Evolutionary conservation across 2,797 vertebrate species (phyloP).

Genomic region (Sorex maritimensis): DNA sequence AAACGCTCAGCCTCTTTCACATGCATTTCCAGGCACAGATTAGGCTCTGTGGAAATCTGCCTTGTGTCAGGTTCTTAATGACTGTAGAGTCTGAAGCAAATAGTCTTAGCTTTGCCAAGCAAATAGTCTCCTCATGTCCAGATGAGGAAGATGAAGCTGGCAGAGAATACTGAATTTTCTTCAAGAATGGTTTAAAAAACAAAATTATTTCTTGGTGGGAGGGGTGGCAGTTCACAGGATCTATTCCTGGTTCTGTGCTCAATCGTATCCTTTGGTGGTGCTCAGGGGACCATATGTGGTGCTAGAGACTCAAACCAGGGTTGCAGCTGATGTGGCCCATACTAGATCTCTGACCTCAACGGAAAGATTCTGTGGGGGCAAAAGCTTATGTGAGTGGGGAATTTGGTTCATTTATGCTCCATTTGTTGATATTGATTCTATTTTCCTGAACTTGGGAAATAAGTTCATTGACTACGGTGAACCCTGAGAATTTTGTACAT

Average conservation of each 20-base stretch:
- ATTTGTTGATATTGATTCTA: neutral
- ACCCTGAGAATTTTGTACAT: neutral
- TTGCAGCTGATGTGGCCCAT: too few relatives aligned
- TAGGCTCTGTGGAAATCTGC: neutral
- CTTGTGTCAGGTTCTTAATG: conserved; percentile 37
- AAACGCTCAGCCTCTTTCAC: neutral
- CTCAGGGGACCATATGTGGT: too few relatives aligned
- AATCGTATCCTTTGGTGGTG: too few relatives aligned
- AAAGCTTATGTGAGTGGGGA: too few relatives aligned
- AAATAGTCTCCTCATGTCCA: neutral
- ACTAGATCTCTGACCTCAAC: too few relatives aligned
- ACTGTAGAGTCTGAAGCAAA: neutral
- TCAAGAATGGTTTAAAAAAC: neutral
- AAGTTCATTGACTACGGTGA: neutral
- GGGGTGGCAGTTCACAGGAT: too few relatives aligned
- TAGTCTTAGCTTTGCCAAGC: conserved; percentile 45
- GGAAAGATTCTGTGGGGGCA: too few relatives aligned
- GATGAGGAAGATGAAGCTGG: neutral
- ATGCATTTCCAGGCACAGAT: neutral
- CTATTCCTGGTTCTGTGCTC: too few relatives aligned
- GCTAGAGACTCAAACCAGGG: too few relatives aligned
- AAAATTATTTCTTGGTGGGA: too few relatives aligned
- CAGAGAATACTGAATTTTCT: neutral
- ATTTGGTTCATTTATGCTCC: neutral
- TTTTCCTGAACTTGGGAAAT: neutral